Percentiles rank a stretch among this genome's conserved stretches.
These are phyloP conservation scores for Sitodiplosis mosellana DNA, from an alignment of 1,140 invertebrate species.

Conservation along the genomic window DNA sequence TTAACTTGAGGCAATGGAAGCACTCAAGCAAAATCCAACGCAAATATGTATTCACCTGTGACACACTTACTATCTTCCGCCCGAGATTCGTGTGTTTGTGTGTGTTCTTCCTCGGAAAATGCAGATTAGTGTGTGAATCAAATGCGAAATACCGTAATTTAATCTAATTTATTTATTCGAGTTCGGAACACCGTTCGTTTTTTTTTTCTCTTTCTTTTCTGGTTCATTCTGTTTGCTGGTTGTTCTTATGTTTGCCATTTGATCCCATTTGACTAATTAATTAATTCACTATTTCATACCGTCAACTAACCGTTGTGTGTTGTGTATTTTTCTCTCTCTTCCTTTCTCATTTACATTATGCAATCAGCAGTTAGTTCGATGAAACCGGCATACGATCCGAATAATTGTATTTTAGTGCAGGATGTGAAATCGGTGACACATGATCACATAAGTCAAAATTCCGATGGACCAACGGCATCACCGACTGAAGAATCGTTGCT, in stretches of 20 bases:
- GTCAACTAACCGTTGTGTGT: too few relatives aligned
- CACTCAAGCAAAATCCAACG: too few relatives aligned
- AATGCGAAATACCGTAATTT: too few relatives aligned
- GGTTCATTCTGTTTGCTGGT: too few relatives aligned
- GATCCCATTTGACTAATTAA: background rate
- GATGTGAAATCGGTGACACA: constrained; percentile 74
- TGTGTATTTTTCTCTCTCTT: background rate
- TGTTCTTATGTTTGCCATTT: background rate
- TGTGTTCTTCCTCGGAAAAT: too few relatives aligned
- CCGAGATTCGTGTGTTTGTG: too few relatives aligned
- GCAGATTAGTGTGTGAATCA: too few relatives aligned
- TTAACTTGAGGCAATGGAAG: too few relatives aligned
- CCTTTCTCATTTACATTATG: constrained; percentile 3
- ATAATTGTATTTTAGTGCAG: constrained; percentile 74
- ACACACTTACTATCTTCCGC: too few relatives aligned
- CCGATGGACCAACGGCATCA: constrained; percentile 19
- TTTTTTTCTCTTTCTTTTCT: background rate
- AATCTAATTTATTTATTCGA: too few relatives aligned
- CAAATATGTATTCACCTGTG: too few relatives aligned
- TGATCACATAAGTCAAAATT: constrained; percentile 52
- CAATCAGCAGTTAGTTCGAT: constrained; percentile 65
- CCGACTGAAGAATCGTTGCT: constrained; percentile 39
- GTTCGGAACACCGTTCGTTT: background rate
- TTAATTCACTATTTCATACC: background rate
- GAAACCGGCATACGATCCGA: constrained; percentile 62